These are phyloP conservation scores for Tenualosa thibaudeaui DNA, from an alignment of 2,797 vertebrate genomes.

Conservation along the genomic window DNA sequence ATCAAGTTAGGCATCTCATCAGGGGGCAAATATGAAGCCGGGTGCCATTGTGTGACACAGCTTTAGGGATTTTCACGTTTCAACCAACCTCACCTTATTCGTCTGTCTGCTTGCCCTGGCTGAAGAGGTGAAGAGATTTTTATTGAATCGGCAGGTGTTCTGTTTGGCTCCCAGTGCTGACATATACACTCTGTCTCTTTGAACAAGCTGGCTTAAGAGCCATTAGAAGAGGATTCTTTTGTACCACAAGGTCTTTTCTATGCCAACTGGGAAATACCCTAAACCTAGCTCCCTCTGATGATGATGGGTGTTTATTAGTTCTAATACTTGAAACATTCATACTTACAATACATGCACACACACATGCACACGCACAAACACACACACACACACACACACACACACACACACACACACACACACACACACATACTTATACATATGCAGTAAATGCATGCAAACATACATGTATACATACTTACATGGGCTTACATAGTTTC, in stretches of 20 bases:
- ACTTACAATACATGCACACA: not conserved
- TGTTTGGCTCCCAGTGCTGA: not conserved
- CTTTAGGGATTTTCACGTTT: not conserved
- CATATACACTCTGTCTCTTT: not conserved
- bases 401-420: too few relatives aligned
- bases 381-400: not conserved
- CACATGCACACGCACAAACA: not conserved
- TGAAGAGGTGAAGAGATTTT: not conserved
- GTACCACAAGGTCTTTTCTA: not conserved
- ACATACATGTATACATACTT: not conserved
- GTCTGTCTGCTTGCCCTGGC: not conserved
- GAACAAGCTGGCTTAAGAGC: not conserved
- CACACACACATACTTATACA: too few relatives aligned
- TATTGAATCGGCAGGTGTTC: constrained; percentile 1
- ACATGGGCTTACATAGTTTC: too few relatives aligned
- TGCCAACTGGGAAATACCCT: constrained; percentile 1
- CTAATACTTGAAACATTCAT: not conserved
- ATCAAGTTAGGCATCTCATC: not conserved
- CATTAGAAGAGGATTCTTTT: not conserved
- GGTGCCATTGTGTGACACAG: not conserved
- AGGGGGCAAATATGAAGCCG: not conserved
- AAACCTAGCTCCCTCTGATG: not conserved
- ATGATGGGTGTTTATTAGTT: not conserved
- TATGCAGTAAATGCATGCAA: too few relatives aligned
- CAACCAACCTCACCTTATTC: not conserved